Evolutionary conservation across 2,113 vertebrate species (phyloP), one percentile per base, ranked within the genome.

Genomic region (Garra rufa): DNA sequence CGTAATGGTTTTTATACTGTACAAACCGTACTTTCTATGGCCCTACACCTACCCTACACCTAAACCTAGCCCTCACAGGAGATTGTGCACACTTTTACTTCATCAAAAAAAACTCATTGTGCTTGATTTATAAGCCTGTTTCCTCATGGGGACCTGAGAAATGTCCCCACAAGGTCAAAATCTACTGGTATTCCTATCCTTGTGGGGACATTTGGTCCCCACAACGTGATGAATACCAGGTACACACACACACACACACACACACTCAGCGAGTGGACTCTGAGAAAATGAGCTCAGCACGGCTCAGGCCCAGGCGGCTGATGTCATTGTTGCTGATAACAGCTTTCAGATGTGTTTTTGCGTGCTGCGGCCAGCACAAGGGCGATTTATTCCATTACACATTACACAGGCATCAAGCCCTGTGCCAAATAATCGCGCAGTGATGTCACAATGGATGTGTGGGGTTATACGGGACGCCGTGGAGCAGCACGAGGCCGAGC

Each of bases 321-420:
- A 90, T 89, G 89, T 90, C 89, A 90, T 79, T 73, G 85, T 48
- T 84, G 80, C 88, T 90, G 87, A 90, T 90, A 90, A 90, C 89
- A 89, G 88, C 77, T 90, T 90, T 90, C 89, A 90, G 86, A 90
- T 90, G 89, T 90, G 87, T 83, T 81, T 83, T 79, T 55, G 89
- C 74, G 50, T 24, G 78, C 83, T 81, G 87, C 24, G 85, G 87
- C 87, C 89, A 88, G 83, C 86, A 81, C 87, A 78, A 81, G 83
- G 63, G 80, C 76, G 85, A 83, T 86, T 89, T 90, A 86, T 89
- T 90, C 88, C 88, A 90, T 90, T 90, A 90, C 89, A 86, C 88
- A 89, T 83, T 76, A 69, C 88, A 80, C 70, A 90, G 86, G 85
- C 87, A 90, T 90, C 44, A 19, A 81, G 73, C 55, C 28, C 65